These are phyloP conservation scores for Ptychodera flava DNA, from an alignment of 35 echinoderm and acorn worm genomes.

Conservation along the genomic window DNA sequence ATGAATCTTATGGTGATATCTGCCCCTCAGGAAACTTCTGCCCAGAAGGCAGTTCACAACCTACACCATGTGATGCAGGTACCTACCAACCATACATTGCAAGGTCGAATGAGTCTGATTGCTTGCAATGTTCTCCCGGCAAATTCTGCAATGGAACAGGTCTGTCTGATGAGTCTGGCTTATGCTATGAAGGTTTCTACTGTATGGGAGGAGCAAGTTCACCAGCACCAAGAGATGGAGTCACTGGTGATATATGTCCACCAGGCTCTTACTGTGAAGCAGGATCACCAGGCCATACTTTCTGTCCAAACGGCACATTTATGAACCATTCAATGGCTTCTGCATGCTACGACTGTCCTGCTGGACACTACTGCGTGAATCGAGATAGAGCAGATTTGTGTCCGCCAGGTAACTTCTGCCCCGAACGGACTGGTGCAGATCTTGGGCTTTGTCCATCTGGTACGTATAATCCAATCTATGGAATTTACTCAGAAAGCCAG, in stretches of 20 bases:
- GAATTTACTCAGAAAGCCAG: slow-evolving; percentile 71
- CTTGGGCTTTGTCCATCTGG: slow-evolving; percentile 74
- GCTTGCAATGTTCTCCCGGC: slow-evolving; percentile 69
- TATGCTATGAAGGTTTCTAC: slow-evolving; percentile 90
- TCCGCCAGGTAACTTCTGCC: slow-evolving; percentile 78
- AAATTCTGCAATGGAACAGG: slow-evolving; percentile 82
- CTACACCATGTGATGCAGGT: slow-evolving; percentile 54
- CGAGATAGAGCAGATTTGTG: slow-evolving; percentile 86
- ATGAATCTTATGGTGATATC: slow-evolving; percentile 67
- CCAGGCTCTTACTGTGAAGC: slow-evolving; percentile 75
- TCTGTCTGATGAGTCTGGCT: slow-evolving; percentile 58
- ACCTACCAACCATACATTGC: slow-evolving; percentile 68
- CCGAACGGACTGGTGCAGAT: slow-evolving; percentile 75
- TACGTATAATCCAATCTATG: slow-evolving; percentile 81
- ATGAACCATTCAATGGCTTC: slow-evolving; percentile 84
- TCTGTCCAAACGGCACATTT: slow-evolving; percentile 86
- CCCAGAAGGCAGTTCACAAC: slow-evolving; percentile 62
- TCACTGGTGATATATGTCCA: slow-evolving; percentile 94
- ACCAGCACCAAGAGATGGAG: slow-evolving; percentile 69
- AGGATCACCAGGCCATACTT: slow-evolving; percentile 61
- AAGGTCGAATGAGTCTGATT: slow-evolving; percentile 87
- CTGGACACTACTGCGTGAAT: slow-evolving; percentile 89
- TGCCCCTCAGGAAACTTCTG: slow-evolving; percentile 89
- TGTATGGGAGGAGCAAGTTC: slow-evolving; percentile 68
- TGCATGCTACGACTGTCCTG: slow-evolving; percentile 88